Evolutionary conservation across 2,888 invertebrate genomes (phyloP).

Genomic region (Cyrtodaria siliqua): DNA sequence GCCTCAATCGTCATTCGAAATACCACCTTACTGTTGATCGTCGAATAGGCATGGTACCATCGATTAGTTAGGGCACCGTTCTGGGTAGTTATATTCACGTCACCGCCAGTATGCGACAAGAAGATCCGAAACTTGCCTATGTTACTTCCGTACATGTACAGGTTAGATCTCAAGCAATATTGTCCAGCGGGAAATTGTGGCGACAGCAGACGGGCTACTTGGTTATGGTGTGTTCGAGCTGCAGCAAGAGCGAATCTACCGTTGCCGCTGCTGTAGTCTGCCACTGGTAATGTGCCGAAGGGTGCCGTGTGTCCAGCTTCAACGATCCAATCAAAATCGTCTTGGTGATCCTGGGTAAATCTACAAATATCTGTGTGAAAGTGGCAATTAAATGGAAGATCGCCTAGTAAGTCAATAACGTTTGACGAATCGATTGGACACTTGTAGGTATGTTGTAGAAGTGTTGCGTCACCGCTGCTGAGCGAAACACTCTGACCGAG

Average conservation of each 20-base stretch:
- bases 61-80: conserved; percentile 17
- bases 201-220: conserved; percentile 48
- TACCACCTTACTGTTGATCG: conserved; percentile 20
- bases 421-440: conserved; percentile 48
- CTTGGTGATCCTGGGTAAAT: conserved; percentile 49
- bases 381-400: conserved; percentile 44
- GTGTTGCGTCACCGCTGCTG: conserved; percentile 55
- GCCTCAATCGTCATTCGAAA: conserved; percentile 50
- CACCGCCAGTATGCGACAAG: conserved; percentile 10
- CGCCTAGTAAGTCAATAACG: conserved; percentile 24
- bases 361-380: conserved; percentile 58
- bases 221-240: conserved; percentile 47
- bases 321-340: conserved; percentile 62
- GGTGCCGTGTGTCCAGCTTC: conserved; percentile 39
- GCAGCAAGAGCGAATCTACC: conserved; percentile 59
- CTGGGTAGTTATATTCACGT: conserved; percentile 3
- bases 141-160: conserved; percentile 59
- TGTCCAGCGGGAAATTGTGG: conserved; percentile 48
- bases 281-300: conserved; percentile 57
- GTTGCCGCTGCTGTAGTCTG: conserved; percentile 64
- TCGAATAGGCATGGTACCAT: conserved; percentile 36
- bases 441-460: conserved; percentile 56
- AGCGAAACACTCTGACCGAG: conserved; percentile 62
- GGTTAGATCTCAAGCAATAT: conserved; percentile 58
- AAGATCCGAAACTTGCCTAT: conserved; percentile 34